Evolutionary conservation across 2,888 invertebrate species (phyloP), one percentile per base, ranked within the genome.

Genomic region (Brenthis daphne): DNA sequence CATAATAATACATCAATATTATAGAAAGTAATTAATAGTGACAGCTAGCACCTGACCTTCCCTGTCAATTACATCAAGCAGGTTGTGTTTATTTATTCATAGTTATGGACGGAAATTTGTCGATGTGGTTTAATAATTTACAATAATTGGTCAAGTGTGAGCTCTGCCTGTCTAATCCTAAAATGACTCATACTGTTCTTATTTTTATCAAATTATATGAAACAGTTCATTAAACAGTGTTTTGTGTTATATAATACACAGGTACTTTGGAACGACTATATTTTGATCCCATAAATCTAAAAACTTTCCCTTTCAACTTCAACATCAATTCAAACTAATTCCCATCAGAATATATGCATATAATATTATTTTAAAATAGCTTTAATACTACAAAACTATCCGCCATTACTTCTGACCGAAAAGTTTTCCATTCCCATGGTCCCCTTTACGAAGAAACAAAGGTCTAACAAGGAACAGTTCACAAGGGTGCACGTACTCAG

Each of bases 381-480:
- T 53, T 43, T 51, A 33, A 14, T 13, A 63, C 16, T 20, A 16
- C 6, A 53, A 6, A 43, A 53, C 53, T 54, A 20, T 24, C 51
- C 63, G 20, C 63, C 63, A 53, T 63, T 20, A 63, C 53, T 47
- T 37, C 50, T n/a, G 51, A 60, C 67, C 70, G 63, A 69, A 64
- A 72, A 73, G 66, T 73, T 72, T 43, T 74, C 50, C 63, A 60
- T 65, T 67, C 63, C 63, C 50, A 50, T 54, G 64, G 55, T 57
- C 58, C 69, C 61, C 65, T 66, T 69, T 69, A 66, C 64, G 68
- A 73, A 79, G 77, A 75, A 78, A 77, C 77, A 73, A 70, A 71
- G 68, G 64, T 69, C 74, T 69, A 71, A 74, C 67, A 69, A 71
- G 73, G 68, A 75, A 77, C 77, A 78, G 75, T 75, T 65, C 69